Percentiles rank a stretch among this genome's conserved stretches.
Evolutionary conservation across 2,797 vertebrate species (phyloP).

Genomic region (Bovichtus variegatus): DNA sequence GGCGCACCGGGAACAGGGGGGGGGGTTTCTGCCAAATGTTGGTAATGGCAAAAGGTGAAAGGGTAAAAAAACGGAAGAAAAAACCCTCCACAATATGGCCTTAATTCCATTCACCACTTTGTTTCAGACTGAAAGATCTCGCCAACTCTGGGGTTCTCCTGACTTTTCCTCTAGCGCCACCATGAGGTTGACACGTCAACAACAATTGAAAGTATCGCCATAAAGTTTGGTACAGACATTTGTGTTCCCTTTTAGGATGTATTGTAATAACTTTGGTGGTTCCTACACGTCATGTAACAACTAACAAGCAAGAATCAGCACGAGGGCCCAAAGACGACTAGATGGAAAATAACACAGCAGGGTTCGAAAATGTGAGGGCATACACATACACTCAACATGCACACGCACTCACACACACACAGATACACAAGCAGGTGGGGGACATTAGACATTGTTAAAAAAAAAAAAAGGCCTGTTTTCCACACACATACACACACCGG

Average conservation of each 20-base stretch:
- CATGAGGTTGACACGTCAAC: background rate
- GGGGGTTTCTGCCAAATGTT: background rate
- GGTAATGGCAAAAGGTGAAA: background rate
- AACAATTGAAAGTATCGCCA: background rate
- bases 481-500: background rate
- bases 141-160: too few species aligned
- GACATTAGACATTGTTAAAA: too few species aligned
- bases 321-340: background rate
- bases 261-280: background rate
- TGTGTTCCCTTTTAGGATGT: background rate
- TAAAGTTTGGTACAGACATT: background rate
- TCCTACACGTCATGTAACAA: too few species aligned
- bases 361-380: background rate
- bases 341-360: slow-evolving; percentile 34
- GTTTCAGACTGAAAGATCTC: background rate
- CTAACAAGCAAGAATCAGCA: background rate
- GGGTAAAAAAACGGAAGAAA: too few species aligned
- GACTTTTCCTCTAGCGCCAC: background rate
- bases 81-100: background rate
- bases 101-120: background rate
- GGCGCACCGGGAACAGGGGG: too few species aligned
- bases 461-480: too few species aligned
- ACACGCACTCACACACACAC: too few species aligned
- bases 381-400: background rate
- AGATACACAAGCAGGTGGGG: too few species aligned